Conservation (phyloP, 2,113 vertebrate genomes). For the Corythoichthys haematopterus region DNA sequence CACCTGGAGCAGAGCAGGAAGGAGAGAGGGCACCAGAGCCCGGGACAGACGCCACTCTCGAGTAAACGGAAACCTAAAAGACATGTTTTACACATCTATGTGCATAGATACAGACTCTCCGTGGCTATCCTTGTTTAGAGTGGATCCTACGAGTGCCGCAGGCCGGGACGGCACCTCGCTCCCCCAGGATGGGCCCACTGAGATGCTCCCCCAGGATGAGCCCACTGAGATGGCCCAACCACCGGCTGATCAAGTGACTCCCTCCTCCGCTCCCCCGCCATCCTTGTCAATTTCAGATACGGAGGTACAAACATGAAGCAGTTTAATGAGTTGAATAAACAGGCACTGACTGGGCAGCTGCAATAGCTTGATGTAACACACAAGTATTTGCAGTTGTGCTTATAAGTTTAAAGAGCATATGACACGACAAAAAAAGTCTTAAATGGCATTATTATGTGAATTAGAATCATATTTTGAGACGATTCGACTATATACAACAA, state of each 20-base stretch:
- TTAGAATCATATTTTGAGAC: too few relatives aligned
- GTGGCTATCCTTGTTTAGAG: slow-evolving; percentile 31
- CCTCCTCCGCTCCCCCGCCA: background rate
- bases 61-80: slow-evolving; percentile 36
- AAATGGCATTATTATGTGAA: too few relatives aligned
- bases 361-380: background rate
- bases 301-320: slow-evolving; percentile 28
- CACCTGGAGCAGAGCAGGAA: background rate
- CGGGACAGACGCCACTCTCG: slow-evolving; percentile 31
- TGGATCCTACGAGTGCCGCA: slow-evolving; percentile 34
- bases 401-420: too few relatives aligned
- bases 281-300: slow-evolving; percentile 2
- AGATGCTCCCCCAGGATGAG: slow-evolving; percentile 41
- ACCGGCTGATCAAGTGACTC: slow-evolving; percentile 40
- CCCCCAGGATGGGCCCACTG: slow-evolving; percentile 37
- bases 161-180: slow-evolving; percentile 35
- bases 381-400: too few relatives aligned
- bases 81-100: background rate
- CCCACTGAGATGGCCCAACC: slow-evolving; percentile 13
- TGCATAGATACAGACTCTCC: background rate
- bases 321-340: background rate
- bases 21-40: background rate
- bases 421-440: too few relatives aligned
- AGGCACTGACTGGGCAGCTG: background rate
- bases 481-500: too few relatives aligned